A percentile compares a stretch with the other conserved stretches of the same genome.
Evolutionary conservation across 2,113 vertebrate species (phyloP).

Genomic region (Brevimyrus niger): DNA sequence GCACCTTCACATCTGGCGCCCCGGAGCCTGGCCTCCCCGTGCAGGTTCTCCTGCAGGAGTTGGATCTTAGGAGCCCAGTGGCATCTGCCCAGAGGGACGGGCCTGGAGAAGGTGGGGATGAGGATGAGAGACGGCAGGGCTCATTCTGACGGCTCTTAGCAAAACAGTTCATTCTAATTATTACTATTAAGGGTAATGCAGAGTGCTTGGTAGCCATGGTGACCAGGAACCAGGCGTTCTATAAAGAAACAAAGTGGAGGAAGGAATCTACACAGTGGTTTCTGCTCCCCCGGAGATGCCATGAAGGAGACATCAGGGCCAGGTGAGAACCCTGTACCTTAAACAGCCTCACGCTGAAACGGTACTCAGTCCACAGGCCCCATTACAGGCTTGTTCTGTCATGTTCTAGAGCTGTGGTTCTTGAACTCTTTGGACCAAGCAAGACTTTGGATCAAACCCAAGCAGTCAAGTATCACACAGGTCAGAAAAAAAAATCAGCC

Average conservation of each 20-base stretch:
- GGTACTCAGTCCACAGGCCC: neutral
- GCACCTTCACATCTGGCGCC: neutral
- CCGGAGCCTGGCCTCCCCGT: neutral
- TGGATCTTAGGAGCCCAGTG: neutral
- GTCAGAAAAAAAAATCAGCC: neutral
- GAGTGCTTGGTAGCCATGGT: conserved; percentile 15
- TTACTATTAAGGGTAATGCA: neutral
- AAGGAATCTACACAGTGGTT: neutral
- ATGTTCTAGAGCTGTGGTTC: neutral
- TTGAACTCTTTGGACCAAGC: neutral
- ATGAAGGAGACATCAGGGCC: neutral
- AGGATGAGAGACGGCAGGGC: neutral
- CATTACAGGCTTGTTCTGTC: neutral
- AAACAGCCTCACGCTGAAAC: neutral
- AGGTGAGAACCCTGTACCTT: neutral
- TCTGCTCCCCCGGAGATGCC: neutral
- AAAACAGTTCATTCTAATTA: neutral
- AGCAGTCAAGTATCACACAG: neutral
- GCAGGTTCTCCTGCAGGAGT: neutral
- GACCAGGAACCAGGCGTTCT: neutral
- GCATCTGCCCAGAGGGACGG: neutral
- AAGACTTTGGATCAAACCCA: neutral
- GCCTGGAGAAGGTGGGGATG: neutral
- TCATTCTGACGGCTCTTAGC: neutral
- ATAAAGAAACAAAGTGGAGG: neutral